These are phyloP conservation scores for Turdus rufiventris DNA, from an alignment of 2,113 vertebrate genomes.

Conservation along the genomic window DNA sequence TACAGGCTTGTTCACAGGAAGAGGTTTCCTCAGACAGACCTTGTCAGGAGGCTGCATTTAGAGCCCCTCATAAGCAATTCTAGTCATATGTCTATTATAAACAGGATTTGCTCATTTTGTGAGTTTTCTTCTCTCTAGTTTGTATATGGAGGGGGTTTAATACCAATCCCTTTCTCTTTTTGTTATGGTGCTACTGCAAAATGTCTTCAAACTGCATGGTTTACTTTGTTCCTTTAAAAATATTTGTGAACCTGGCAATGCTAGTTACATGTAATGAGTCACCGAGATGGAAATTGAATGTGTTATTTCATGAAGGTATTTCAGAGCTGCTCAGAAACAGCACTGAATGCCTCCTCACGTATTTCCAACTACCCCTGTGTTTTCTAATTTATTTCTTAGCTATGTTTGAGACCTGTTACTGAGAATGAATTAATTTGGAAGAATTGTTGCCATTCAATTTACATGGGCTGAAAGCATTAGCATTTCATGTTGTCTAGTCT, in stretches of 20 bases:
- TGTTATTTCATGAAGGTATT: conserved; percentile 36
- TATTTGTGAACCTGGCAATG: background rate
- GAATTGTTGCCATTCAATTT: background rate
- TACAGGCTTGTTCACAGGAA: background rate
- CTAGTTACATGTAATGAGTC: background rate
- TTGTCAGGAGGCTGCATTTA: conserved; percentile 7
- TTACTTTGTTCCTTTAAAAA: conserved; percentile 31
- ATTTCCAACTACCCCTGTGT: background rate
- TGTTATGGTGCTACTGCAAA: background rate
- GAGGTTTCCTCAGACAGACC: background rate
- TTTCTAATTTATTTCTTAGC: conserved; percentile 1
- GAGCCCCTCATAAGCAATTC: background rate
- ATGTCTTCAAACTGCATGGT: conserved; percentile 6
- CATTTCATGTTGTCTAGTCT: background rate
- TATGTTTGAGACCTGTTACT: background rate
- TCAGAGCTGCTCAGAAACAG: background rate
- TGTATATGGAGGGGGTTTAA: background rate
- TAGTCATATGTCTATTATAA: conserved; percentile 21
- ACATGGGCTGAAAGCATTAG: background rate
- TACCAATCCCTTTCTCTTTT: conserved; percentile 12
- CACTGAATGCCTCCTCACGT: background rate
- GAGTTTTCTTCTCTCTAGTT: conserved; percentile 46
- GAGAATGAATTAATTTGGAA: background rate
- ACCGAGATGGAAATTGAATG: conserved; percentile 12
- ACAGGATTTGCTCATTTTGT: conserved; percentile 32